phyloP scores from a whole-genome alignment of 1,140 invertebrate genomes.

The Chionoecetes opilio region DNA sequence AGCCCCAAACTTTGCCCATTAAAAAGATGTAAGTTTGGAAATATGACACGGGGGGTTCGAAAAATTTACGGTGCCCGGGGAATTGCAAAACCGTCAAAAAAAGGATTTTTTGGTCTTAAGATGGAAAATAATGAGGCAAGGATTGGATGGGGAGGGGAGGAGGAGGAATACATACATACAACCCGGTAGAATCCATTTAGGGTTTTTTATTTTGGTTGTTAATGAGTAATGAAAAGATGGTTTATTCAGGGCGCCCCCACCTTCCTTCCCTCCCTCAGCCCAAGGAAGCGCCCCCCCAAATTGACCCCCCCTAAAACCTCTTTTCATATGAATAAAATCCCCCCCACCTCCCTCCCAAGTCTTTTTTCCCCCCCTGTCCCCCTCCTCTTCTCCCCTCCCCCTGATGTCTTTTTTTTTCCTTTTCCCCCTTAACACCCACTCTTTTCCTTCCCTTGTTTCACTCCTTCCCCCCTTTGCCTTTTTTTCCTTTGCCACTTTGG shows the following conservation, averaged over 20 bases:
- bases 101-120: too few relatives aligned
- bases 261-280: not conserved
- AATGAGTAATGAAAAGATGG: not conserved
- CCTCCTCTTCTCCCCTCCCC: not conserved
- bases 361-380: not conserved
- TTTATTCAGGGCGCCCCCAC: not conserved
- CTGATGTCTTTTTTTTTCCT: too few relatives aligned
- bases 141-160: too few relatives aligned
- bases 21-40: too few relatives aligned
- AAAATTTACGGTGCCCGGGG: too few relatives aligned
- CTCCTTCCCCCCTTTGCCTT: not conserved
- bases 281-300: not conserved
- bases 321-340: not conserved
- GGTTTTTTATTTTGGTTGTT: too few relatives aligned
- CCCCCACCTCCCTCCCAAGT: not conserved
- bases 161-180: too few relatives aligned
- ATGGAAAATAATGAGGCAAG: too few relatives aligned
- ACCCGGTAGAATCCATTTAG: not conserved
- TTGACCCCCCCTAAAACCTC: not conserved
- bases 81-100: too few relatives aligned
- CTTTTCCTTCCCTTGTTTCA: not conserved
- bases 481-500: not conserved
- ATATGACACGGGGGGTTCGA: too few relatives aligned
- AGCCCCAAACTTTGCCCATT: too few relatives aligned
- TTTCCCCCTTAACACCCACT: too few relatives aligned